Base-by-base conservation (phyloP, 2,797 vertebrate genomes). In the Siniperca undulata region DNA sequence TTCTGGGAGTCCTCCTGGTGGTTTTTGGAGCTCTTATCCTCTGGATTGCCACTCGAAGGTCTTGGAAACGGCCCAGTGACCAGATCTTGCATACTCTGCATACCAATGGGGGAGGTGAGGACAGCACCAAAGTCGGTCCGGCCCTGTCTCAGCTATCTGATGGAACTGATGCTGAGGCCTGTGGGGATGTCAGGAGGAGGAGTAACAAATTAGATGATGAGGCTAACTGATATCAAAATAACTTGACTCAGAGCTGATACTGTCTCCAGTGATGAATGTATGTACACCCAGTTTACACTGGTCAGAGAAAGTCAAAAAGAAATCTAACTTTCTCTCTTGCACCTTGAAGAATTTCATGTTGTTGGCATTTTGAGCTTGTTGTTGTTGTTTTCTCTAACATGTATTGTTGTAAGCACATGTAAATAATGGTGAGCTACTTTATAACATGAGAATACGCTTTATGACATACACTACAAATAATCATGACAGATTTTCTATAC, bases 11-110 rank as follows among this genome's bases (percentile, higher is more conserved):
- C 83, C 87, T 99, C 69, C 91, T 99, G 40, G 84, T 96, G 44
- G 30, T 96, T 60, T 99, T 96, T 79, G 98, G 98, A 42, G 96
- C 86, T 4, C 88, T 97, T 20, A 89, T 99, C 88, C 90, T 99
- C 81, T 99, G 97, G 97, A 97, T 99, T 78, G 96, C 92, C 83
- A 98, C 97, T 86, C 97, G 95, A 42, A 84, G 95, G 0, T 94
- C 96, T 3, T 99, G 99, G 99, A 98, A 97, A 91, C 97, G 99
- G 30, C 98, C 99, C 7, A 92, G 73, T n/a, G 97, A 96, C 78
- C 91, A 95, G 59, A 82, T 75, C 14, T 34, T 91, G 44, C 88
- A 91, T 86, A 34, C 80, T 62, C 77, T 92, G 80, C 93, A 82
- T 73, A 87, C 91, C 85, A 86, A 80, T 0, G 94, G 84, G 76